These are phyloP conservation scores for Triplophysa yarkandensis DNA, from an alignment of 2,797 vertebrate genomes.

Conservation along the genomic window DNA sequence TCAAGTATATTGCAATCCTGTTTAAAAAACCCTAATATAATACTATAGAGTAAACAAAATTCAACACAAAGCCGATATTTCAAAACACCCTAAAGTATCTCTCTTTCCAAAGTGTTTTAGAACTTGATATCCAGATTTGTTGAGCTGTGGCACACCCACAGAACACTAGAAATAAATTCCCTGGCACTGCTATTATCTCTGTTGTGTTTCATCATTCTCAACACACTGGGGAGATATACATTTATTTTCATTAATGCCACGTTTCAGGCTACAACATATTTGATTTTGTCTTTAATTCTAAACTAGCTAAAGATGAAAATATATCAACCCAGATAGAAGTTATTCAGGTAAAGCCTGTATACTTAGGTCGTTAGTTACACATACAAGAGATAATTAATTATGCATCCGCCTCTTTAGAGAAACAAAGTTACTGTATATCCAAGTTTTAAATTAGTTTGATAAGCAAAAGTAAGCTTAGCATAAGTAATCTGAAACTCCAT, in stretches of 20 bases:
- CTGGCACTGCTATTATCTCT: neutral
- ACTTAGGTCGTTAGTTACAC: neutral
- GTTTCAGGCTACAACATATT: neutral
- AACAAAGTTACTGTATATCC: neutral
- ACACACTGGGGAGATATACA: neutral
- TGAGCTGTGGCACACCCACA: neutral
- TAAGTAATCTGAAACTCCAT: conserved; percentile 11
- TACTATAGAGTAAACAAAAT: neutral
- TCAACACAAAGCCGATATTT: neutral
- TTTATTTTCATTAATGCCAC: neutral
- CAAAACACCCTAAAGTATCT: neutral
- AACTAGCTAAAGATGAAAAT: neutral
- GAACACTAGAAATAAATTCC: neutral
- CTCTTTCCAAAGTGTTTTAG: neutral
- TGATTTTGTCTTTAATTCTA: neutral
- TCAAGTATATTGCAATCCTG: no score
- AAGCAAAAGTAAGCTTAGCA: no score
- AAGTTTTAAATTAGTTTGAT: conserved; percentile 1
- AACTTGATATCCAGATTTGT: neutral
- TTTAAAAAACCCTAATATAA: no score
- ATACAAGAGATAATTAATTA: neutral
- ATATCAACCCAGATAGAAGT: conserved; percentile 12
- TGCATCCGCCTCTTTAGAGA: neutral
- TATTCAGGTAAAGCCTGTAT: neutral
- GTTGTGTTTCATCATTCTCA: neutral